Evolutionary conservation across 2,113 vertebrate genomes (phyloP), one percentile per base, ranked within the genome.

Genomic region (Laticauda laticaudata): DNA sequence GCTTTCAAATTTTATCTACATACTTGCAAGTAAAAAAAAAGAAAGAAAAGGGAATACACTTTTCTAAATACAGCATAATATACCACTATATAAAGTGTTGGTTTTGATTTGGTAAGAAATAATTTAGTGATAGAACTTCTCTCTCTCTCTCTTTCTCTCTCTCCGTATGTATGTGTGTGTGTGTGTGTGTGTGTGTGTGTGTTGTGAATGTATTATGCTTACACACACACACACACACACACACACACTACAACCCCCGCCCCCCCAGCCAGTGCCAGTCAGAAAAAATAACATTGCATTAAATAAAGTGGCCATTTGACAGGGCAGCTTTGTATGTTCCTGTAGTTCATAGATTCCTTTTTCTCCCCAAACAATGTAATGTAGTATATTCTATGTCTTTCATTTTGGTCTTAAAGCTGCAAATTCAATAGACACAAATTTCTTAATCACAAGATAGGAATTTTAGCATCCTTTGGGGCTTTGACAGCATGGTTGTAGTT

Each of bases 21-120:
- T 54, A 2, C 39, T 57, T 64, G n/a, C 18, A 91, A 92, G 94
- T 94, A 94, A 94, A 86, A 95, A 95, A 94, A 94, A 24, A 12
- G 94, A 39, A 90, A 94, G 87, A 89, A 88, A 93, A 93, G 90
- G 64, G 12, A 69, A 39, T 48, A 81, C 0, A 1, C 51, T 43
- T 29, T 1, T 4, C 18, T 57, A 57, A 92, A 92, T 34, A 81
- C 55, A 87, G 45, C 23, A 1, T n/a, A 88, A 92, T 93, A 39
- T 91, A 88, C 91, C 90, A 94, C 34, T 6, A 43, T 14, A 10
- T 94, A 59, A 95, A 94, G 93, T 87, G 90, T 81, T 2, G 88
- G 69, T 93, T 94, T 92, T 87, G 18, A 95, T 93, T 93, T 91
- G 20, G 15, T 61, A 64, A 20, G 61, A 9, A 54, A 91, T n/a